Evolutionary conservation across 2,888 invertebrate genomes (phyloP), one percentile per base, ranked within the genome.

Genomic region (Orthosia gracilis): DNA sequence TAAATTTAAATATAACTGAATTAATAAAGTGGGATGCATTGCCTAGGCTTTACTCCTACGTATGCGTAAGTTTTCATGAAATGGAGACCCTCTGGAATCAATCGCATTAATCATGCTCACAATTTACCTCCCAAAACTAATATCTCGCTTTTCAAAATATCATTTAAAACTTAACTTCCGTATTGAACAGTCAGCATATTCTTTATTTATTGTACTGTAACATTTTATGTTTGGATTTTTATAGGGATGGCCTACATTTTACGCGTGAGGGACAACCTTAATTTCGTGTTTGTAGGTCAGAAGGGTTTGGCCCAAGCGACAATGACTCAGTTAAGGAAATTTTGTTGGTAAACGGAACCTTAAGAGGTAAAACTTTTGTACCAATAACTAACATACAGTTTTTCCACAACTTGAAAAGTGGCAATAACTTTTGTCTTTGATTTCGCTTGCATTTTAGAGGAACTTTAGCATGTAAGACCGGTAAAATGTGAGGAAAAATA

Each of bases 271-370:
- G 64, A 78, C 73, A 73, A 80, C 85, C 78, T 65, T 74, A 68
- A 78, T 86, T 78, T 65, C 52, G 17, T 57, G 73, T 78, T 82
- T 78, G 78, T 86, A 86, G 85, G 84, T 84, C 84, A 84, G n/a
- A 81, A 84, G 86, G 85, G 85, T 86, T 84, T 73, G 86, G 72
- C 78, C 69, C 59, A 65, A 76, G 74, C 59, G 59, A 55, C 57
- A 64, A 75, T 84, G 84, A 80, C 80, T 83, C 68, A 77, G 68
- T 72, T 63, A 61, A 73, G 64, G 57, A 73, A 66, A 54, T 69
- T 68, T 76, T 58, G 54, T 50, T 66, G 13, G 26, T 47, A 64
- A 21, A 52, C 17, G 4, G 4, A 11, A 31, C 47, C 57, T n/a
- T 64, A 57, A n/a, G 54, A 58, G 26, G n/a, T 54, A 40, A 47